Percentiles rank a stretch among this genome's conserved stretches.
Evolutionary conservation across 2,797 vertebrate genomes (phyloP).

Genomic region (Sarcophilus harrisii): DNA sequence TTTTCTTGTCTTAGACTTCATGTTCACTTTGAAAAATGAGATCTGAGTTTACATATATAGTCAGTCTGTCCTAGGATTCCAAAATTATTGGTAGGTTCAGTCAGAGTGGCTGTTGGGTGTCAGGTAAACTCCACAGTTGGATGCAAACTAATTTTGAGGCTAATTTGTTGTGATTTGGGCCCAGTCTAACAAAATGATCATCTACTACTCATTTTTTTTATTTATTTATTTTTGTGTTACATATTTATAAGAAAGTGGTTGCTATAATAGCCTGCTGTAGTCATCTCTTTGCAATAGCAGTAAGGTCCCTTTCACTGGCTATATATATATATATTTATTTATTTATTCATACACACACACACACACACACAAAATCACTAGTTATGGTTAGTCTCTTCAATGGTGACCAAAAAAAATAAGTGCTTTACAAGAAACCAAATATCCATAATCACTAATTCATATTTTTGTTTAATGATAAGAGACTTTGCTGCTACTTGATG

Average conservation of each 20-base stretch:
- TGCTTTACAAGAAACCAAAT: background rate
- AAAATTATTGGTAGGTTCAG: background rate
- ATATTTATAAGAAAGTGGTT: background rate
- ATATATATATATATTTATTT: background rate
- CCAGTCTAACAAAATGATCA: background rate
- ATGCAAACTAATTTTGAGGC: background rate
- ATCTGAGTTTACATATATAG: background rate
- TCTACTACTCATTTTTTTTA: background rate
- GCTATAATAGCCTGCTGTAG: background rate
- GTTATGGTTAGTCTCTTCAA: background rate
- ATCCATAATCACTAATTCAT: background rate
- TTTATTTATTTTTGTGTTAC: background rate
- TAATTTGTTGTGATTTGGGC: background rate
- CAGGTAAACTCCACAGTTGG: background rate
- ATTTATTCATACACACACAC: too few species aligned
- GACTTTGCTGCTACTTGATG: background rate
- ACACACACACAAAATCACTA: background rate
- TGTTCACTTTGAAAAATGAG: background rate
- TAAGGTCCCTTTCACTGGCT: background rate
- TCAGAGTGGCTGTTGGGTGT: background rate
- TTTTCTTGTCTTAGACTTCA: background rate
- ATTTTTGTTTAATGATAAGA: accelerated
- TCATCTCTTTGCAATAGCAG: background rate
- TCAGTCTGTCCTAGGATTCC: background rate
- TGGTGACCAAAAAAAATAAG: background rate